These are phyloP conservation scores for Acleris holmiana DNA, from an alignment of 2,888 invertebrate species.

Conservation along the genomic window DNA sequence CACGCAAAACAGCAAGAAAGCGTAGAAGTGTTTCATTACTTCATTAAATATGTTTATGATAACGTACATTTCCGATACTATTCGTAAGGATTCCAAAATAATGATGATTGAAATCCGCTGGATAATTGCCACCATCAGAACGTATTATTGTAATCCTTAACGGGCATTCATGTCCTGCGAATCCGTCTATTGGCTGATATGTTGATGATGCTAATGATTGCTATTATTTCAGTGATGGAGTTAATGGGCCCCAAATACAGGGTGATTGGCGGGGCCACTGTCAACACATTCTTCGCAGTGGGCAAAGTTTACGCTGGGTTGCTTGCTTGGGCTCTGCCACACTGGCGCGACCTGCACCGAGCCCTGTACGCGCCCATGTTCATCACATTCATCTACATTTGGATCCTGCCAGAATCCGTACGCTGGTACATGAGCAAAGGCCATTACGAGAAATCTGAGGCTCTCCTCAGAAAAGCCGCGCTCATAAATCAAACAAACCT, in stretches of 20 bases:
- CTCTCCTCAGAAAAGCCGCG: constrained; percentile 86
- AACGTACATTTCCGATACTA: too few relatives aligned
- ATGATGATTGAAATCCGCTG: too few relatives aligned
- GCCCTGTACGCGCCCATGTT: constrained; percentile 88
- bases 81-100: too few relatives aligned
- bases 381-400: constrained; percentile 86
- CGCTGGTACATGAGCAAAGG: constrained; percentile 90
- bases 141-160: too few relatives aligned
- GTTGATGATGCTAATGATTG: background rate
- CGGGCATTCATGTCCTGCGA: too few relatives aligned
- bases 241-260: constrained; percentile 88
- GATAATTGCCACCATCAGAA: too few relatives aligned
- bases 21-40: too few relatives aligned
- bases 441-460: constrained; percentile 85
- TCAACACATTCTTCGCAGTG: constrained; percentile 87
- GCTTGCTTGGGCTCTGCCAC: constrained; percentile 86
- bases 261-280: constrained; percentile 87
- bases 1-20: too few relatives aligned
- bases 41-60: too few relatives aligned
- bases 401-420: constrained; percentile 88
- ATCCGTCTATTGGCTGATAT: too few relatives aligned
- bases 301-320: constrained; percentile 88
- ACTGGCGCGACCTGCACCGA: constrained; percentile 88
- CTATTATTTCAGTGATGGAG: constrained; percentile 85
- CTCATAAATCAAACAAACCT: constrained; percentile 78